These are phyloP conservation scores for Atrichornis clamosus DNA, from an alignment of 2,113 vertebrate species.

Conservation along the genomic window DNA sequence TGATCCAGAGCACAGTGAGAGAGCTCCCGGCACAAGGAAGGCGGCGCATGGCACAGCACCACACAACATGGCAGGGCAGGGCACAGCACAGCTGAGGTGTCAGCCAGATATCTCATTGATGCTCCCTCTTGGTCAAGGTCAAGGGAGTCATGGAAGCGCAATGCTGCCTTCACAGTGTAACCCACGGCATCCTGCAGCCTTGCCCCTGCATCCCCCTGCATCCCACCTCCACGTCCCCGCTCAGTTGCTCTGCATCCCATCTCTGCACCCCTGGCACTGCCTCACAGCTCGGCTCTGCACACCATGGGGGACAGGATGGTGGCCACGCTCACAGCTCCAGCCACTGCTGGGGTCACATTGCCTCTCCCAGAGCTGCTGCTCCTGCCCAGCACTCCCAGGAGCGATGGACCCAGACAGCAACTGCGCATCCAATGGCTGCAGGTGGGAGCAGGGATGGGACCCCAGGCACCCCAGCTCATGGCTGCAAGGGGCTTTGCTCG, in stretches of 20 bases:
- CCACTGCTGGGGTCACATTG: background rate
- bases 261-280: background rate
- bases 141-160: accelerated
- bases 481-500: accelerated
- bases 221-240: background rate
- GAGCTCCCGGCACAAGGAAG: background rate
- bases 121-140: background rate
- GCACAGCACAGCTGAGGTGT: background rate
- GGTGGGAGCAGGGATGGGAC: background rate
- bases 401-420: background rate
- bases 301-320: accelerated
- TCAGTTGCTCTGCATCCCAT: background rate
- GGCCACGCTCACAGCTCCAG: accelerated
- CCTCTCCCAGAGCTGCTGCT: accelerated
- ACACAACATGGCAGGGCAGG: accelerated
- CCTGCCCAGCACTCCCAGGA: accelerated
- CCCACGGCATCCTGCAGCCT: background rate
- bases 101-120: background rate
- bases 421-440: background rate
- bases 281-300: accelerated
- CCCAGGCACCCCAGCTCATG: accelerated
- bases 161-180: accelerated
- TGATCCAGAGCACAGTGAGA: background rate
- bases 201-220: background rate
- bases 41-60: accelerated